Evolutionary conservation across 2,888 invertebrate genomes (phyloP).

Genomic region (Tethea ocularis): DNA sequence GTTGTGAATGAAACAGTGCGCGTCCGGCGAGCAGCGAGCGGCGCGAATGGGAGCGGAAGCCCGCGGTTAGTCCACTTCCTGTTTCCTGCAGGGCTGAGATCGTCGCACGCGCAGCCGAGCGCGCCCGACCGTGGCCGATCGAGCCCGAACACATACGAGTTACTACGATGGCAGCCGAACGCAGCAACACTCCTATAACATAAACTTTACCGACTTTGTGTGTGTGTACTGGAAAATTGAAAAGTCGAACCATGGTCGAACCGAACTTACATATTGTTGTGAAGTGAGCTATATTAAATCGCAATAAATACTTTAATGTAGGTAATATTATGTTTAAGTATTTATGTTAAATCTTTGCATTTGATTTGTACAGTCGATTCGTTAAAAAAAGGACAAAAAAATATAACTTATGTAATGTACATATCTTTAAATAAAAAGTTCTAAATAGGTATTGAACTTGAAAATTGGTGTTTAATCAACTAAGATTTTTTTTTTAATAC

Average conservation of each 20-base stretch:
- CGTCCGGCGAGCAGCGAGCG: conserved; percentile 62
- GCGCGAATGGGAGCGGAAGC: conserved; percentile 82
- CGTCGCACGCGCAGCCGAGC: conserved; percentile 72
- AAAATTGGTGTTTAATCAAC: too few species aligned
- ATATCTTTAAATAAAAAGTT: too few species aligned
- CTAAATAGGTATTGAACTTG: too few species aligned
- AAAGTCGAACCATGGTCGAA: background rate
- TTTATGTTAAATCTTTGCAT: too few species aligned
- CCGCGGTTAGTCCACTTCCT: conserved; percentile 84
- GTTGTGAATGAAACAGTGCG: conserved; percentile 76
- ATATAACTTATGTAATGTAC: too few species aligned
- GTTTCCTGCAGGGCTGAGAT: conserved; percentile 80
- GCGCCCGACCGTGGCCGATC: conserved; percentile 57
- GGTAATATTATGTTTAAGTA: too few species aligned
- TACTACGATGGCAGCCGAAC: conserved; percentile 31
- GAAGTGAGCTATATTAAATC: background rate
- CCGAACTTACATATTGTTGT: too few species aligned
- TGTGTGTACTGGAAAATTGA: background rate
- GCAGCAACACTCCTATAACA: conserved; percentile 18
- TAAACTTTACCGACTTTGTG: background rate
- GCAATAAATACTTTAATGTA: too few species aligned
- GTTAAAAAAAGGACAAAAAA: too few species aligned
- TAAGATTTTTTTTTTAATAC: background rate
- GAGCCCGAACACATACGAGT: conserved; percentile 34
- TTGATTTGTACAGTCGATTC: too few species aligned